Conservation (phyloP, 1,140 invertebrate genomes). For the Heliconius melpomene region DNA sequence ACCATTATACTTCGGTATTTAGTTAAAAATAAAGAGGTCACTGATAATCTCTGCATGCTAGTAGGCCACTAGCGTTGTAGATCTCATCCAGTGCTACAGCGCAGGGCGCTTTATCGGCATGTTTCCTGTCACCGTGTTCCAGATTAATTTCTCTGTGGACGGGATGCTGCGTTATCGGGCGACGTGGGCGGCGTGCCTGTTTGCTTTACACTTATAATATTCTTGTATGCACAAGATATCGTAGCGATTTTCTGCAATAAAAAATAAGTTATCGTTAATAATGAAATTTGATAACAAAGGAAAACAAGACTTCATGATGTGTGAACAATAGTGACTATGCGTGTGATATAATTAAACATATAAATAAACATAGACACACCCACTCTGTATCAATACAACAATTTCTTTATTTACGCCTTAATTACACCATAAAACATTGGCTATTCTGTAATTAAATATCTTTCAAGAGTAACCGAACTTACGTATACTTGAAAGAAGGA, state of each 20-base stretch:
- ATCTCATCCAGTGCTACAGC: slow-evolving; percentile 50
- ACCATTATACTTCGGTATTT: slow-evolving; percentile 25
- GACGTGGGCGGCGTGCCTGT: slow-evolving; percentile 68
- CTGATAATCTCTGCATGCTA: slow-evolving; percentile 60
- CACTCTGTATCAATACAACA: background rate
- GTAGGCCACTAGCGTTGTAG: slow-evolving; percentile 20
- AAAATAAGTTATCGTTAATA: slow-evolving; percentile 53
- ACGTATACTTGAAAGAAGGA: no score
- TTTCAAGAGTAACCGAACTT: background rate
- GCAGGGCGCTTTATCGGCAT: slow-evolving; percentile 62
- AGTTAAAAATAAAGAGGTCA: slow-evolving; percentile 35
- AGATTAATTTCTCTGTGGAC: slow-evolving; percentile 74
- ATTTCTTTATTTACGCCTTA: background rate
- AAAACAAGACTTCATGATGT: slow-evolving; percentile 24
- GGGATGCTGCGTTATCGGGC: slow-evolving; percentile 68
- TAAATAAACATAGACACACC: background rate
- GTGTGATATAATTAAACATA: background rate
- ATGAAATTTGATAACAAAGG: slow-evolving; percentile 44
- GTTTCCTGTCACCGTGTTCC: slow-evolving; percentile 70
- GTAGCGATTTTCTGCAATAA: slow-evolving; percentile 76
- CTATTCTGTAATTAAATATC: background rate
- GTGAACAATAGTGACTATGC: background rate
- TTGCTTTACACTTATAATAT: slow-evolving; percentile 73
- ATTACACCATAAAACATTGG: background rate
- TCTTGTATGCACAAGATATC: slow-evolving; percentile 76